These are phyloP conservation scores for Acanthaster planci DNA, from an alignment of 35 echinoderm and acorn worm species.

Conservation along the genomic window DNA sequence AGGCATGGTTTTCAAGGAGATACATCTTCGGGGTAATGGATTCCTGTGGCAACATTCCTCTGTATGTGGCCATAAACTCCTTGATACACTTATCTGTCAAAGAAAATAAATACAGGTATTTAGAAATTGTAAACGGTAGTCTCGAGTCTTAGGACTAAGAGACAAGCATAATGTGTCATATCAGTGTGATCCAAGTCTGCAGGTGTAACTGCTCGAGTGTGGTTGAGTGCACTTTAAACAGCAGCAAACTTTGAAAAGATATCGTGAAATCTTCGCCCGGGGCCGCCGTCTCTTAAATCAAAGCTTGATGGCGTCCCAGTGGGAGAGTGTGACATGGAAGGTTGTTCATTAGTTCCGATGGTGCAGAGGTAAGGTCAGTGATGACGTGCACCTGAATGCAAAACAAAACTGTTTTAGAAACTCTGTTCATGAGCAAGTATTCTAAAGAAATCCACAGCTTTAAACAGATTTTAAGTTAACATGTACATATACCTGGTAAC, in stretches of 20 bases:
- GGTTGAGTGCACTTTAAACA: constrained; percentile 23
- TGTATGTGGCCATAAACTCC: constrained; percentile 31
- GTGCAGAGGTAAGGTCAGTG: neutral
- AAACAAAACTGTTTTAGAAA: neutral
- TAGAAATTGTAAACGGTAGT: too few species aligned
- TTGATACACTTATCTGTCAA: constrained; percentile 47
- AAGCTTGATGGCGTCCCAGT: neutral
- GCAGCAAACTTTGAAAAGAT: constrained; percentile 27
- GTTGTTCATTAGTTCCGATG: neutral
- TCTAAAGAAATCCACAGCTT: neutral
- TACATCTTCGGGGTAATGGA: constrained; percentile 61
- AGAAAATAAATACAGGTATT: neutral
- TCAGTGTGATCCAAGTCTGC: neutral
- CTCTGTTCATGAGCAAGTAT: neutral
- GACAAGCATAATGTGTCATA: neutral
- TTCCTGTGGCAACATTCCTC: constrained; percentile 34
- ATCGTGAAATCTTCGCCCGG: neutral
- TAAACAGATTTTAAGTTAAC: neutral
- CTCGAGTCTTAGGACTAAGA: too few species aligned
- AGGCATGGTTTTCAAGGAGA: constrained; percentile 56
- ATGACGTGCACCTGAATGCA: neutral
- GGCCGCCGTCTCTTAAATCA: neutral
- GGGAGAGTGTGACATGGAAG: neutral
- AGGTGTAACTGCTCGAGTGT: neutral
- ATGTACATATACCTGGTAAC: constrained; percentile 22